These are phyloP conservation scores for Euschistus heros DNA, from an alignment of 1,140 invertebrate genomes.

Conservation along the genomic window DNA sequence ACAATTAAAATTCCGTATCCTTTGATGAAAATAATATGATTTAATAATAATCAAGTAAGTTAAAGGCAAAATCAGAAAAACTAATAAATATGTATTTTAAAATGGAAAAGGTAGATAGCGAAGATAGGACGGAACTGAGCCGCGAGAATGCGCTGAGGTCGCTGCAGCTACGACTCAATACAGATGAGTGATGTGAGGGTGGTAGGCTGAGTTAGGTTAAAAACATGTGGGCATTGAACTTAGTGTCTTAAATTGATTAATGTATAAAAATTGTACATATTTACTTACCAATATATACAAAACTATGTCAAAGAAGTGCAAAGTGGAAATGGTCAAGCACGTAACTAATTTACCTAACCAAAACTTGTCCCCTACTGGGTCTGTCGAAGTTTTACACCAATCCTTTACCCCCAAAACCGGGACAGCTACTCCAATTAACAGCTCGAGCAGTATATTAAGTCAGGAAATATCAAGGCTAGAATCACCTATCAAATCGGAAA, in stretches of 20 bases:
- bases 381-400: background rate
- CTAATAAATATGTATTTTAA: too few relatives aligned
- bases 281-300: background rate
- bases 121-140: too few relatives aligned
- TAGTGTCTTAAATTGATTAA: constrained; percentile 1
- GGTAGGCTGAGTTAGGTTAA: background rate
- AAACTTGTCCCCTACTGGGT: too few relatives aligned
- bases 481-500: constrained; percentile 10
- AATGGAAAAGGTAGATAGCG: too few relatives aligned
- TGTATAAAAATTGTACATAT: background rate
- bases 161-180: too few relatives aligned
- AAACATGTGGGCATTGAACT: background rate
- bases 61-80: too few relatives aligned
- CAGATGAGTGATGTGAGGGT: too few relatives aligned
- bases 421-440: background rate
- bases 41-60: too few relatives aligned
- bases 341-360: background rate
- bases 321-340: background rate
- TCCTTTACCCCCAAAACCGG: background rate
- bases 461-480: background rate
- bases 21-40: too few relatives aligned
- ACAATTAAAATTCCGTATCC: too few relatives aligned
- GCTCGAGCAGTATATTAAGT: background rate
- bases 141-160: too few relatives aligned
- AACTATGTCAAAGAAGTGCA: constrained; percentile 20